Percentiles rank a stretch among this genome's conserved stretches.
Conservation (phyloP, 2,113 vertebrate species). For the Varanus komodoensis region DNA sequence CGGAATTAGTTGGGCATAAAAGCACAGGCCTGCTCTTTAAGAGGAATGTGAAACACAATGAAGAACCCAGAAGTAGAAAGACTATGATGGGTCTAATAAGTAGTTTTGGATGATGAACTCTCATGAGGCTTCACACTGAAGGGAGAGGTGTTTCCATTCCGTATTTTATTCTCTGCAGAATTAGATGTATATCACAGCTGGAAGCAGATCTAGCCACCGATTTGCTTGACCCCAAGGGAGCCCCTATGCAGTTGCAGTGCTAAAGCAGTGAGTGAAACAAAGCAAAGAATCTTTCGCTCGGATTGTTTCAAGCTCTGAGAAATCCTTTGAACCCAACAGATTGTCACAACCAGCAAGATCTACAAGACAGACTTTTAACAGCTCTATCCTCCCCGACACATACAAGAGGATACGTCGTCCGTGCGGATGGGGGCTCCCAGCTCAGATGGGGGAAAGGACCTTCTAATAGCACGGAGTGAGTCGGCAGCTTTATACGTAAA, state of each 20-base stretch:
- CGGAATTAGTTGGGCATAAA: slow-evolving; percentile 39
- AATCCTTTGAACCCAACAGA: accelerated
- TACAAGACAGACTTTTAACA: slow-evolving; percentile 10
- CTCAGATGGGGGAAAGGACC: not conserved
- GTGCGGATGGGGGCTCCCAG: not conserved
- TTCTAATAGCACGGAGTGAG: not conserved
- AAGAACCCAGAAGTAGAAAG: slow-evolving; percentile 43
- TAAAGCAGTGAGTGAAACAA: not conserved
- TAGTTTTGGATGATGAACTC: slow-evolving; percentile 21
- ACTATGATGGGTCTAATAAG: slow-evolving; percentile 29
- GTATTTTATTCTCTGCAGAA: slow-evolving; percentile 49
- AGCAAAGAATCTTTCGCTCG: slow-evolving; percentile 2
- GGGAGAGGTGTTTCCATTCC: slow-evolving; percentile 47
- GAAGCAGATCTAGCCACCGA: slow-evolving; percentile 44
- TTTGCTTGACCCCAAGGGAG: slow-evolving; percentile 34
- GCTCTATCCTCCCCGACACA: not conserved
- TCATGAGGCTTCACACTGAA: slow-evolving; percentile 16
- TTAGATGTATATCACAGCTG: slow-evolving; percentile 20
- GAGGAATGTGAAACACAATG: slow-evolving; percentile 41
- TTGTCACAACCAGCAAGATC: slow-evolving; percentile 1
- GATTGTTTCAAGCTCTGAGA: not conserved
- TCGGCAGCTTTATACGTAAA: slow-evolving; percentile 63
- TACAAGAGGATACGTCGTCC: not conserved
- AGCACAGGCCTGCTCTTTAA: slow-evolving; percentile 22
- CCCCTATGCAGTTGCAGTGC: slow-evolving; percentile 25